A percentile compares a stretch with the other conserved stretches of the same genome.
These are phyloP conservation scores for Octodonta nipae DNA, from an alignment of 2,888 invertebrate species.

Conservation along the genomic window DNA sequence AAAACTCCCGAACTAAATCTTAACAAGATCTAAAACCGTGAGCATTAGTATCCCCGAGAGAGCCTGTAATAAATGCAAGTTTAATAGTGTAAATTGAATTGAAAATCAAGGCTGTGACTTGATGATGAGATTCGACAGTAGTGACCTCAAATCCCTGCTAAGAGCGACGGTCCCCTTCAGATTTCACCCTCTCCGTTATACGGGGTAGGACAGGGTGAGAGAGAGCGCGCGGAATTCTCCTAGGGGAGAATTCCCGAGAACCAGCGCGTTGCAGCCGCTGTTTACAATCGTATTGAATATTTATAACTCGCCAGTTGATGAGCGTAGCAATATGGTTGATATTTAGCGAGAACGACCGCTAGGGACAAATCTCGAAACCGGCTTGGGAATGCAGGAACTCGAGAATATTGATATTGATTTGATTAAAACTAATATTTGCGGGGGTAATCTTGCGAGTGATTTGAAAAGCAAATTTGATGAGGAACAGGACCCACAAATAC, in stretches of 20 bases:
- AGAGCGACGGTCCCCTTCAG: slow-evolving; percentile 18
- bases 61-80: slow-evolving; percentile 25
- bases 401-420: slow-evolving; percentile 30
- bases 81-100: slow-evolving; percentile 34
- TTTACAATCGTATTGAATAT: slow-evolving; percentile 39
- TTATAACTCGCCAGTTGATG: slow-evolving; percentile 39
- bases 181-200: slow-evolving; percentile 1
- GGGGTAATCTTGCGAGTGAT: slow-evolving; percentile 37
- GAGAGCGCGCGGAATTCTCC: slow-evolving; percentile 8
- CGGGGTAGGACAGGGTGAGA: slow-evolving; percentile 2
- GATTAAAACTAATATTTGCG: slow-evolving; percentile 38
- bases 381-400: slow-evolving; percentile 4
- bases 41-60: slow-evolving; percentile 12
- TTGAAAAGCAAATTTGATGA: slow-evolving; percentile 35
- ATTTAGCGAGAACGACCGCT: slow-evolving; percentile 31
- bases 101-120: slow-evolving; percentile 34
- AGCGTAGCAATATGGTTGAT: slow-evolving; percentile 39
- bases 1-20: not conserved
- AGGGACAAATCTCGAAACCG: slow-evolving; percentile 24
- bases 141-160: slow-evolving; percentile 36
- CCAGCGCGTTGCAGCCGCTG: slow-evolving; percentile 23
- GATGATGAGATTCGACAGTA: slow-evolving; percentile 36
- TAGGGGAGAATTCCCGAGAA: slow-evolving; percentile 17
- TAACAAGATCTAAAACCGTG: slow-evolving; percentile 4
- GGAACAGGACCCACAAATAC: slow-evolving; percentile 7